A percentile compares a stretch with the other conserved stretches of the same genome.
Conservation (phyloP, 2,113 vertebrate genomes). For the Paramormyrops kingsleyae region DNA sequence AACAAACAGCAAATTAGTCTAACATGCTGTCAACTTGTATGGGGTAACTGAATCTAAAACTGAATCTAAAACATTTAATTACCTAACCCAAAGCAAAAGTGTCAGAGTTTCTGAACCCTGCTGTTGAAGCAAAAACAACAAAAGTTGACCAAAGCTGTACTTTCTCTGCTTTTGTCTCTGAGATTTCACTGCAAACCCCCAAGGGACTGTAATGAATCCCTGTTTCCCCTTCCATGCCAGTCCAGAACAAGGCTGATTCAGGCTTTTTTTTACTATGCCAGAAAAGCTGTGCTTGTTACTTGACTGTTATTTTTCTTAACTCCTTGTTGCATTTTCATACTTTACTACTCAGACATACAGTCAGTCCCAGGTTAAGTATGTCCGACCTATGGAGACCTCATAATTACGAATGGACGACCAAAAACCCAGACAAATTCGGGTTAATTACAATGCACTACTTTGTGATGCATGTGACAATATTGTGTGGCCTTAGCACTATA, state of each 20-base stretch:
- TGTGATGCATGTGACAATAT: background rate
- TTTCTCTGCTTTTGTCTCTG: background rate
- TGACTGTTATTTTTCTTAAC: background rate
- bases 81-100: too few species aligned
- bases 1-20: background rate
- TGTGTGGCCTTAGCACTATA: background rate
- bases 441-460: background rate
- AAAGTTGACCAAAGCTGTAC: background rate
- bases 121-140: background rate
- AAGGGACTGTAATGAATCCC: background rate
- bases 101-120: background rate
- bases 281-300: background rate
- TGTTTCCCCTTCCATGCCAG: background rate
- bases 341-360: background rate
- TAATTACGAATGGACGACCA: too few species aligned
- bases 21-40: background rate
- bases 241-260: background rate
- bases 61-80: too few species aligned
- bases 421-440: background rate
- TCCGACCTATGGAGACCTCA: background rate
- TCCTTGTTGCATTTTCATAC: background rate
- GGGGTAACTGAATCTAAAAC: background rate
- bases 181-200: background rate
- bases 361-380: background rate
- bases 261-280: background rate